These are phyloP conservation scores for Serripes groenlandicus DNA, from an alignment of 2,888 invertebrate genomes.

Conservation along the genomic window DNA sequence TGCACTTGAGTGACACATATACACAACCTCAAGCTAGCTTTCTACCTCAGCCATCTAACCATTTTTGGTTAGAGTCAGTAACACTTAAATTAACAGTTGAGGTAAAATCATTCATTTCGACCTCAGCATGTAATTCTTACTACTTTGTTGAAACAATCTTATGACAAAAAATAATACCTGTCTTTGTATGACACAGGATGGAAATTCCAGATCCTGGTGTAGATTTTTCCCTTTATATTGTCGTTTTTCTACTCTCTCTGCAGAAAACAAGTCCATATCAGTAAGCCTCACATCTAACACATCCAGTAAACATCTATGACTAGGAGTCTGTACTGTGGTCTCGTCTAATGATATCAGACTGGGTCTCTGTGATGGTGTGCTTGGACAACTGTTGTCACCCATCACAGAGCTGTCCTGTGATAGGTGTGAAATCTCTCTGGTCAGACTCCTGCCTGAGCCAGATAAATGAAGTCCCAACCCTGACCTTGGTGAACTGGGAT, in stretches of 20 bases:
- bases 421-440: constrained; percentile 24
- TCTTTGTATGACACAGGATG: constrained; percentile 83
- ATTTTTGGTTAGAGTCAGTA: no score
- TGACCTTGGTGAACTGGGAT: constrained; percentile 66
- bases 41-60: no score
- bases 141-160: no score
- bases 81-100: no score
- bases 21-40: no score
- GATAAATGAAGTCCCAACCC: constrained; percentile 33
- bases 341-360: background rate
- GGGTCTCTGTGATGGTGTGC: constrained; percentile 20
- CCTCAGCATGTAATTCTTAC: no score
- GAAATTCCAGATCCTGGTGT: constrained; percentile 82
- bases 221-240: constrained; percentile 66
- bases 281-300: constrained; percentile 91
- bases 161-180: constrained; percentile 73
- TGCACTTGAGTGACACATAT: no score
- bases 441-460: constrained; percentile 13
- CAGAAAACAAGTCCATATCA: constrained; percentile 93
- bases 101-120: no score
- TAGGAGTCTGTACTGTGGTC: constrained; percentile 19
- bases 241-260: constrained; percentile 86
- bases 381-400: background rate
- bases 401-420: constrained; percentile 13
- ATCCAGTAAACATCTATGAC: constrained; percentile 90